phyloP scores from a whole-genome alignment of 1,140 invertebrate genomes.

The Carposina sasakii region DNA sequence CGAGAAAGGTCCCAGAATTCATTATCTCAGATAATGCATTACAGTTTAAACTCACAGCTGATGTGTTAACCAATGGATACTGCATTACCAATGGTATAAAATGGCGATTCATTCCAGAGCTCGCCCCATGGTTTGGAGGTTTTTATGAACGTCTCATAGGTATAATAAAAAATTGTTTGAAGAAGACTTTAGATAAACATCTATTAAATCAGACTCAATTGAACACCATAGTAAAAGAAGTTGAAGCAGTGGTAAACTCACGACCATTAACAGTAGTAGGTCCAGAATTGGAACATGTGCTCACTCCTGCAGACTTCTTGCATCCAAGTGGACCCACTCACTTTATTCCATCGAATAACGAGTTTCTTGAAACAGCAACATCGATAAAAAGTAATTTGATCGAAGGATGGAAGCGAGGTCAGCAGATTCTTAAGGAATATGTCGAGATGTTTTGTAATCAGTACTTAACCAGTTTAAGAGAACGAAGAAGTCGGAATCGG shows the following conservation, averaged over 20 bases:
- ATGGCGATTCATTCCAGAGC: conserved; percentile 12
- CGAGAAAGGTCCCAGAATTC: conserved; percentile 45
- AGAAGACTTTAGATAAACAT: conserved; percentile 7
- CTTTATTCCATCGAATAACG: not conserved
- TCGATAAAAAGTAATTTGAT: conserved; percentile 1
- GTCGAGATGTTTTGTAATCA: conserved; percentile 6
- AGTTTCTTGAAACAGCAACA: not conserved
- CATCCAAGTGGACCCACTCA: not conserved
- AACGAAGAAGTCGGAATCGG: not conserved
- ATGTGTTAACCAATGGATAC: conserved; percentile 6
- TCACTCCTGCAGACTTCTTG: conserved; percentile 9
- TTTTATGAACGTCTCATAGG: conserved; percentile 12
- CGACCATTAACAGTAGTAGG: conserved; percentile 6
- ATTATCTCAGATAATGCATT: conserved; percentile 17
- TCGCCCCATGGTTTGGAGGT: conserved; percentile 8
- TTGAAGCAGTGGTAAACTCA: conserved; percentile 7
- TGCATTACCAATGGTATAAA: conserved; percentile 17
- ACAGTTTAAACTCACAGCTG: conserved; percentile 8
- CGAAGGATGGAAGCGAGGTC: conserved; percentile 1
- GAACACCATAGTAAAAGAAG: conserved; percentile 1
- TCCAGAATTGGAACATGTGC: not conserved
- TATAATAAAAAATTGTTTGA: conserved; percentile 8
- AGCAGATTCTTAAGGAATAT: not conserved
- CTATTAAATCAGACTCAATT: not conserved
- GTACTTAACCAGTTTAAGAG: conserved; percentile 6